Evolutionary conservation across 2,888 invertebrate genomes (phyloP).

Genomic region (Lasius platythorax): DNA sequence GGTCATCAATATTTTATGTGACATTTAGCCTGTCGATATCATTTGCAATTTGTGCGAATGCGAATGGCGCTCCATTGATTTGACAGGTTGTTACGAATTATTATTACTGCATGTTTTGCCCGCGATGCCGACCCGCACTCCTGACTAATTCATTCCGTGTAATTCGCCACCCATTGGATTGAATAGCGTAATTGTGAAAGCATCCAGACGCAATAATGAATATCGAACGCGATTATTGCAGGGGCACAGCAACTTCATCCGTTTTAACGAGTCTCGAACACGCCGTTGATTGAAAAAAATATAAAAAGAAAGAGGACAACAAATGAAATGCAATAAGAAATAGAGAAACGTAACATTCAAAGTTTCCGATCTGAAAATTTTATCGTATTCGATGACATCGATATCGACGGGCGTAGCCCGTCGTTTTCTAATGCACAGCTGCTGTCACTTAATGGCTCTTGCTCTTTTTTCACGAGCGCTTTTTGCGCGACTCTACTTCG

Average conservation of each 20-base stretch:
- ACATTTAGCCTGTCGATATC: slow-evolving; percentile 50
- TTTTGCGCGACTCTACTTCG: slow-evolving; percentile 36
- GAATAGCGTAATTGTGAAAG: slow-evolving; percentile 34
- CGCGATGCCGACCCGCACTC: not conserved
- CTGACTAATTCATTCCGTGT: slow-evolving; percentile 48
- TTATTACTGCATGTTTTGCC: slow-evolving; percentile 51
- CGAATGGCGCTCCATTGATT: slow-evolving; percentile 54
- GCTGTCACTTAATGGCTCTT: slow-evolving; percentile 29
- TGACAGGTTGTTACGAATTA: slow-evolving; percentile 58
- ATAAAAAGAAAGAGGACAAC: not conserved
- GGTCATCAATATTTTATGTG: slow-evolving; percentile 55
- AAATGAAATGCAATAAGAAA: not conserved
- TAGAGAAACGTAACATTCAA: not conserved
- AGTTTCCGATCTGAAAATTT: not conserved
- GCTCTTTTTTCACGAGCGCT: slow-evolving; percentile 28
- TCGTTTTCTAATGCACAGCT: slow-evolving; percentile 32
- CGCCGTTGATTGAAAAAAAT: not conserved
- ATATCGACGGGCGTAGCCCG: not conserved
- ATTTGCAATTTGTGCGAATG: slow-evolving; percentile 51
- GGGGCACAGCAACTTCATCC: not conserved
- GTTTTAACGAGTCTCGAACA: not conserved
- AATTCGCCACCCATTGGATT: slow-evolving; percentile 32
- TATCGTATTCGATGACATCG: not conserved
- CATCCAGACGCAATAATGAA: slow-evolving; percentile 35
- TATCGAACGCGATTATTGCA: slow-evolving; percentile 30